Percentiles rank a stretch among this genome's conserved stretches.
phyloP scores from a whole-genome alignment of 2,797 vertebrate species.

The Psittacula echo region DNA sequence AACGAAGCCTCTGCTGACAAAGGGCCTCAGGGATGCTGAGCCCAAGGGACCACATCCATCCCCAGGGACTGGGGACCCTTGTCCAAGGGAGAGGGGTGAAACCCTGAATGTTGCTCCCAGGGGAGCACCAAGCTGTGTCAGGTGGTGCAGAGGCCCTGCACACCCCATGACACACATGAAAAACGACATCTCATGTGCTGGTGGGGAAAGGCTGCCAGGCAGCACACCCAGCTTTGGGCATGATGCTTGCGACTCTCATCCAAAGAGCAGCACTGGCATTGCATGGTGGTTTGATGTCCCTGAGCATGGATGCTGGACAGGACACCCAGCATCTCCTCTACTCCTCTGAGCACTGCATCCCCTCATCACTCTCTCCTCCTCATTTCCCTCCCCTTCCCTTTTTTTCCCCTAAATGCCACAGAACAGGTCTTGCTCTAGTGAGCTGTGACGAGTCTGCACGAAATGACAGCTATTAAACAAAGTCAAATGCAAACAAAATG shows the following conservation, averaged over 20 bases:
- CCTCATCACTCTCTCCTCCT: accelerated
- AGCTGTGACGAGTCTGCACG: background rate
- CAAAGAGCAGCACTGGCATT: background rate
- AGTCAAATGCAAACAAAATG: background rate
- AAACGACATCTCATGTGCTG: accelerated
- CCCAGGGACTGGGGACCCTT: background rate
- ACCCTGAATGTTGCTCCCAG: background rate
- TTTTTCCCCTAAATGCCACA: background rate
- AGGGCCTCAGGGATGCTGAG: background rate
- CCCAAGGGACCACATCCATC: background rate
- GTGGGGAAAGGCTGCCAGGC: background rate
- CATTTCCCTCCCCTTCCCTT: accelerated
- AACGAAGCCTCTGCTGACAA: background rate
- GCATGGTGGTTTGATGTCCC: accelerated
- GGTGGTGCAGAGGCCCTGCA: background rate
- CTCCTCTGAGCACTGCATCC: accelerated
- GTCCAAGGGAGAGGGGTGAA: background rate
- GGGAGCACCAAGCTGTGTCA: background rate
- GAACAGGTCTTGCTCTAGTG: background rate
- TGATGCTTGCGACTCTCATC: accelerated
- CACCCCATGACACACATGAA: background rate
- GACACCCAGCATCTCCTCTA: background rate
- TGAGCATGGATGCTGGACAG: background rate
- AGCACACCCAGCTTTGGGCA: accelerated
- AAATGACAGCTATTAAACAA: background rate